Base-by-base conservation (phyloP, 2,888 invertebrate genomes). In the Ganaspis brasiliensis region DNA sequence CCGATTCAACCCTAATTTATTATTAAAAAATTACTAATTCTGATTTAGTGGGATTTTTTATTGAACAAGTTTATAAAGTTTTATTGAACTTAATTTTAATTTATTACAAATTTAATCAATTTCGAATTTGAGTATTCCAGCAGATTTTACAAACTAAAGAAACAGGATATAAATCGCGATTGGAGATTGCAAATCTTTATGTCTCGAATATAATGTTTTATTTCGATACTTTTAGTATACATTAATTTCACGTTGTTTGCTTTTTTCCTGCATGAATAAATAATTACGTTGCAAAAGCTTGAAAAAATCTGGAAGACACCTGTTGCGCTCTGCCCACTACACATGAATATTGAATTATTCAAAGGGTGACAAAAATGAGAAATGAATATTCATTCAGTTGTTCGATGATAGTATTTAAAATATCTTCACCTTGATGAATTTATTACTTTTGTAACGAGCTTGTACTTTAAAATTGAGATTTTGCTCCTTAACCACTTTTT, bases 321-420 rank as follows among this genome's bases (percentile, higher is more conserved):
- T 67, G 67, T 67, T 67, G 67, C 21, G 24, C 24, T 2, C 24
- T 45, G 24, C 19, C 67, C 37, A 67, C 40, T n/a, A 37, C 21
- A 45, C 21, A 63, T 45, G 40, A 21, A 40, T 63, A 63, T 40
- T 63, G 19, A 63, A 63, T 63, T 2, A 63, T 40, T 2, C 40
- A 40, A 40, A 40, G 63, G 37, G 63, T 40, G 63, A 63, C 63
- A 63, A 63, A 40, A 63, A 63, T 63, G 24, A 19, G 52, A 40
- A 63, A 63, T 67, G 21, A 67, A 67, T 67, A 67, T 67, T 67
- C 67, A 67, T 63, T 19, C 14, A 21, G 14, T 63, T 8, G 63
- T 40, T 63, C 6, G 37, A 40, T 63, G 40, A 24, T 67, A 24
- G 14, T 61, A 61, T 67, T 67, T 45, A 67, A 67, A 52, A 67